Conservation (phyloP, 2,888 invertebrate species). For the Dioctria linearis region DNA sequence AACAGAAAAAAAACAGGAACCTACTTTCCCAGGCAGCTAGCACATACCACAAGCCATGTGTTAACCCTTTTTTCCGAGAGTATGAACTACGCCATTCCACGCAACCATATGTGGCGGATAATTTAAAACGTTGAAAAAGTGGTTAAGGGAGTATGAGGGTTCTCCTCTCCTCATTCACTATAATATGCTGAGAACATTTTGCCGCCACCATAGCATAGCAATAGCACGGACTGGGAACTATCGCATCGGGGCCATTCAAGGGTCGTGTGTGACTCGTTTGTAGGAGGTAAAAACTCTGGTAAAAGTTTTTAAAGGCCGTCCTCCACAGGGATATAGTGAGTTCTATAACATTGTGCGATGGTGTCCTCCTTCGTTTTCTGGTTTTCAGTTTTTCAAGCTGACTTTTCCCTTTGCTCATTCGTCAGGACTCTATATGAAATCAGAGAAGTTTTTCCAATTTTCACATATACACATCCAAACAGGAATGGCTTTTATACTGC, state of each 20-base stretch:
- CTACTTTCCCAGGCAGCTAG: no score
- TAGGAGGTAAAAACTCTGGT: not conserved
- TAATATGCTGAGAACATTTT: not conserved
- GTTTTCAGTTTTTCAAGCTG: not conserved
- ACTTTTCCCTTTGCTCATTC: not conserved
- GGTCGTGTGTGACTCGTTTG: not conserved
- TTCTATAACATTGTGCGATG: not conserved
- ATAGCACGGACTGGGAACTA: not conserved
- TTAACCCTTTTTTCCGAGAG: not conserved
- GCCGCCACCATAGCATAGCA: no score
- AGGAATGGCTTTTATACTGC: not conserved
- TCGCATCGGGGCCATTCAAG: not conserved
- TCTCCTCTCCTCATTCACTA: not conserved
- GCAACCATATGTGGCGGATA: not conserved
- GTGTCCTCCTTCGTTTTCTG: not conserved
- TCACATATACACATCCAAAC: not conserved
- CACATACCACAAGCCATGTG: not conserved
- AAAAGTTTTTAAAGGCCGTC: not conserved
- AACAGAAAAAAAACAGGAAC: no score
- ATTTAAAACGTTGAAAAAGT: not conserved
- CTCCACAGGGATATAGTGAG: not conserved
- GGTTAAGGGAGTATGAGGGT: not conserved
- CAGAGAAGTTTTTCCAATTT: constrained; percentile 1
- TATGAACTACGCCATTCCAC: constrained; percentile 13
- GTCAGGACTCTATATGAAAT: not conserved